Evolutionary conservation across 2,888 invertebrate genomes (phyloP).

Genomic region (Lydus trimaculatus): DNA sequence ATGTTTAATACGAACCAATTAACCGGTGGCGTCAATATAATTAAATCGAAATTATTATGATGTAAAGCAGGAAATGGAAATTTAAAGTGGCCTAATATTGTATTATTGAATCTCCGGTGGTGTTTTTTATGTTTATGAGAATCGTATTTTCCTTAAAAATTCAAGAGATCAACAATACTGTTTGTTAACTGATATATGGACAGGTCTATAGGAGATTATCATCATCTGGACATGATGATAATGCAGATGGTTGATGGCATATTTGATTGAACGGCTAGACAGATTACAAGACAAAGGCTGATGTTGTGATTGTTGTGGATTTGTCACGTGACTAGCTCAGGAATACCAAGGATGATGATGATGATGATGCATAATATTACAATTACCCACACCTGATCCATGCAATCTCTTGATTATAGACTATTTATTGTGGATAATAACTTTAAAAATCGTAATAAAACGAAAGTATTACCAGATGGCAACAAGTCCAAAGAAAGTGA

Average conservation of each 20-base stretch:
- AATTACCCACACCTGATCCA: neutral
- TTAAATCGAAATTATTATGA: constrained; percentile 31
- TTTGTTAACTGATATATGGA: no score
- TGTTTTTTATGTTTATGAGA: constrained; percentile 6
- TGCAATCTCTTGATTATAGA: neutral
- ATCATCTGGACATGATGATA: neutral
- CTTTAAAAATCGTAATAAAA: no score
- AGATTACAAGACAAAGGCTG: neutral
- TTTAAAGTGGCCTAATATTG: constrained; percentile 21
- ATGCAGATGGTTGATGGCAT: neutral
- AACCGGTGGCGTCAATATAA: constrained; percentile 31
- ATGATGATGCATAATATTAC: constrained; percentile 11
- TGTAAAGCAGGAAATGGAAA: constrained; percentile 35
- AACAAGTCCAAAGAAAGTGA: neutral
- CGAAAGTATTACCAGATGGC: no score
- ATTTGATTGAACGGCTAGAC: neutral
- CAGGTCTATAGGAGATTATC: neutral
- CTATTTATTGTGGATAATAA: no score
- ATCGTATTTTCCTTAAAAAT: neutral
- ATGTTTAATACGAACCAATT: constrained; percentile 33
- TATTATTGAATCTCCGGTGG: constrained; percentile 32
- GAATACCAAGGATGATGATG: neutral
- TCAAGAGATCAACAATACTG: neutral
- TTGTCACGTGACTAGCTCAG: constrained; percentile 4
- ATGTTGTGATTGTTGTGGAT: neutral